Evolutionary conservation across 1,140 invertebrate genomes (phyloP).

Genomic region (Eufriesea mexicana): DNA sequence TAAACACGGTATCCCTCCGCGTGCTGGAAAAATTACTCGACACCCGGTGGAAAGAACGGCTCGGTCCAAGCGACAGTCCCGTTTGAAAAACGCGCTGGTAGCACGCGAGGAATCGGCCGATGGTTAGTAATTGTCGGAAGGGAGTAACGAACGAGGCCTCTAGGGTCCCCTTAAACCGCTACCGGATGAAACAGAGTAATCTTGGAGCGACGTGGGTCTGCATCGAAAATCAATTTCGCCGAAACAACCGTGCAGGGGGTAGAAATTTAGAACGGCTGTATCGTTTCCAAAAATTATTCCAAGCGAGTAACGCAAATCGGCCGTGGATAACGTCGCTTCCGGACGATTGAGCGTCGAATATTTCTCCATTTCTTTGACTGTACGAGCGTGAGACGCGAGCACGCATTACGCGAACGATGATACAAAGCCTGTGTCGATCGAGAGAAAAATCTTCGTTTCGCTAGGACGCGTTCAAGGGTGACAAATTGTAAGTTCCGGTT

Average conservation of each 20-base stretch:
- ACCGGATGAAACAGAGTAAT: not conserved
- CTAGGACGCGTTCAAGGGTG: not conserved
- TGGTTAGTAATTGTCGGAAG: not conserved
- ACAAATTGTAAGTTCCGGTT: slow-evolving; percentile 27
- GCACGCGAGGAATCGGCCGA: not conserved
- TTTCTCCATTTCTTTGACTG: not conserved
- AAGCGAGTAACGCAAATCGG: not conserved
- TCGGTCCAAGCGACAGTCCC: too few relatives aligned
- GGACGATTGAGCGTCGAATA: not conserved
- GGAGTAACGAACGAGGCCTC: not conserved
- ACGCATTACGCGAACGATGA: too few relatives aligned
- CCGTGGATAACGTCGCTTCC: not conserved
- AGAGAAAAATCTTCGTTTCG: not conserved
- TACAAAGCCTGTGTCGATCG: not conserved
- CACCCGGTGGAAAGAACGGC: too few relatives aligned
- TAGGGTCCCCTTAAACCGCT: slow-evolving; percentile 19
- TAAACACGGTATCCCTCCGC: too few relatives aligned
- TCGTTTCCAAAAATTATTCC: not conserved
- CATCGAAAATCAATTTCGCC: slow-evolving; percentile 1
- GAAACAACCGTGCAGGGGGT: not conserved
- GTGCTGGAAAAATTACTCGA: too few relatives aligned
- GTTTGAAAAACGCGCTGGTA: not conserved
- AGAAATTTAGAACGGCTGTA: too few relatives aligned
- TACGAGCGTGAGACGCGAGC: not conserved
- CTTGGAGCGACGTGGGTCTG: not conserved